A percentile compares a stretch with the other conserved stretches of the same genome.
Conservation (phyloP, 2,113 vertebrate genomes). For the Lucifuga dentata region DNA sequence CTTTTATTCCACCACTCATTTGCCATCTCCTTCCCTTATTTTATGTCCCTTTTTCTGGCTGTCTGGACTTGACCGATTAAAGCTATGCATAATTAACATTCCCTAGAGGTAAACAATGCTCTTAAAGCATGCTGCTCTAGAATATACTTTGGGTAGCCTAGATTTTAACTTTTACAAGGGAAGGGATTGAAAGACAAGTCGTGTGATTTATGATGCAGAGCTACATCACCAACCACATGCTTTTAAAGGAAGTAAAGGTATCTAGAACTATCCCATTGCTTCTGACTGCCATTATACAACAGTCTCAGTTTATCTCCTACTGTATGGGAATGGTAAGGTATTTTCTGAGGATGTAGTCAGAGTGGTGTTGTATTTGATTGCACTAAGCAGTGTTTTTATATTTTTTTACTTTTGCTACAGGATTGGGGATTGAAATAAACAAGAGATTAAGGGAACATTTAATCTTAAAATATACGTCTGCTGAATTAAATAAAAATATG, state of each 20-base stretch:
- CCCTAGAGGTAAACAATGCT: constrained; percentile 1
- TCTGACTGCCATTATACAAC: constrained; percentile 14
- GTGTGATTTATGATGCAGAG: constrained; percentile 54
- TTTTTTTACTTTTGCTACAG: too few species aligned
- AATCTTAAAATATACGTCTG: too few species aligned
- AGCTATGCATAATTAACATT: too few species aligned
- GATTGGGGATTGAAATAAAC: too few species aligned
- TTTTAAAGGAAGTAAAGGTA: constrained; percentile 34
- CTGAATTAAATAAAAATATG: too few species aligned
- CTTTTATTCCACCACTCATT: constrained; percentile 9
- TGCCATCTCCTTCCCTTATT: neutral
- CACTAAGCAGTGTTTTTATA: too few species aligned
- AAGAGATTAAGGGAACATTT: too few species aligned
- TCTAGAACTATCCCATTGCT: neutral
- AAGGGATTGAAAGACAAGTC: constrained; percentile 18
- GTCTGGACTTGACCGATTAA: neutral
- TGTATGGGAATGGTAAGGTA: too few species aligned
- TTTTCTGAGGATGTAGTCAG: too few species aligned
- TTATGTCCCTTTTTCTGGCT: constrained; percentile 3
- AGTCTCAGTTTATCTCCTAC: neutral
- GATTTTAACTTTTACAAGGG: constrained; percentile 24
- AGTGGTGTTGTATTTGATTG: too few species aligned
- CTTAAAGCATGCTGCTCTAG: constrained; percentile 27
- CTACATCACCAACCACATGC: constrained; percentile 29
- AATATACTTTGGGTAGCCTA: constrained; percentile 21